These are phyloP conservation scores for Coenobita brevimanus DNA, from an alignment of 1,140 invertebrate genomes.

Conservation along the genomic window DNA sequence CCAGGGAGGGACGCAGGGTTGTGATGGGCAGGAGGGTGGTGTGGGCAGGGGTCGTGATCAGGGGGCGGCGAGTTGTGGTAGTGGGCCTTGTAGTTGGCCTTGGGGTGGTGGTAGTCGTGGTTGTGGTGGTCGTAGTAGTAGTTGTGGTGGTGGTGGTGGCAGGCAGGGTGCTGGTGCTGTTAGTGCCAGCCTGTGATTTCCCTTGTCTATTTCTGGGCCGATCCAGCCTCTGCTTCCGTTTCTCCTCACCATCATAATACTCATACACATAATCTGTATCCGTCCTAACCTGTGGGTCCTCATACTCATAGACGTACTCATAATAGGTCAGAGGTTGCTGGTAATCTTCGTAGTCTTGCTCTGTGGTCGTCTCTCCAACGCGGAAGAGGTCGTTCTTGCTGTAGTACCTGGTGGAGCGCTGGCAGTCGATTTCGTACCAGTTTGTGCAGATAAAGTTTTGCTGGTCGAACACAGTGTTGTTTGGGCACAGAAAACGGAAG, in stretches of 20 bases:
- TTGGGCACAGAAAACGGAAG: constrained; percentile 91
- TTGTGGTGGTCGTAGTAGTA: constrained; percentile 53
- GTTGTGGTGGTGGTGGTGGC: constrained; percentile 46
- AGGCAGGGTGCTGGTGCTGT: constrained; percentile 2
- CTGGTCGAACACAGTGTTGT: constrained; percentile 93
- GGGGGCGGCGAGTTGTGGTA: constrained; percentile 17
- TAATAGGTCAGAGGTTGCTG: constrained; percentile 31
- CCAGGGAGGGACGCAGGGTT: constrained; percentile 12
- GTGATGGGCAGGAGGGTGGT: constrained; percentile 30
- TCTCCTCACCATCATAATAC: constrained; percentile 31
- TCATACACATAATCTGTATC: constrained; percentile 25
- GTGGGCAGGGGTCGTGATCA: neutral
- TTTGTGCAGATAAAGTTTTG: constrained; percentile 93
- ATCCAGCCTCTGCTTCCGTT: constrained; percentile 19
- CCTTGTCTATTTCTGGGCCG: constrained; percentile 31
- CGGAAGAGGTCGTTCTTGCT: constrained; percentile 78
- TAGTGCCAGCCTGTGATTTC: constrained; percentile 28
- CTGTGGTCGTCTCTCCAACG: constrained; percentile 30
- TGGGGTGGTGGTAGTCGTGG: constrained; percentile 9
- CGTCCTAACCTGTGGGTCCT: constrained; percentile 40
- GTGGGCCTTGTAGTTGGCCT: constrained; percentile 30
- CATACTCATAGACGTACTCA: constrained; percentile 65
- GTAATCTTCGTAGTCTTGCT: constrained; percentile 53
- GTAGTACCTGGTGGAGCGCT: constrained; percentile 84
- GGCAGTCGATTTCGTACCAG: constrained; percentile 91